These are phyloP conservation scores for Megalops cyprinoides DNA, from an alignment of 2,797 vertebrate genomes.

Conservation along the genomic window DNA sequence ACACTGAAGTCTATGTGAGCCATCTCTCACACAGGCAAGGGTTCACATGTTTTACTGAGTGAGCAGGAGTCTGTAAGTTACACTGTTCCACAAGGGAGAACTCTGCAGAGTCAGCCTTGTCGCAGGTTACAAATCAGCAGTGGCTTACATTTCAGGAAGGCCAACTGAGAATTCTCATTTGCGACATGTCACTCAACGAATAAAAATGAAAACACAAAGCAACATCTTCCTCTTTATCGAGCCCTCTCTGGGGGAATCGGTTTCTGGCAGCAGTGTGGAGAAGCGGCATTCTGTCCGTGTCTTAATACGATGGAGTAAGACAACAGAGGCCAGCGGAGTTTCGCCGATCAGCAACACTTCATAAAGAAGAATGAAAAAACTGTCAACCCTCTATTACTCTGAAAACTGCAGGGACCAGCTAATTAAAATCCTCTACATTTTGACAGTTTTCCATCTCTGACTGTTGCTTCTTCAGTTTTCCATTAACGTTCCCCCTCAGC, in stretches of 20 bases:
- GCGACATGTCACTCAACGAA: neutral
- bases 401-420: no score
- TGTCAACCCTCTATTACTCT: no score
- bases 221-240: neutral
- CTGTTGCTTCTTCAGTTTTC: neutral
- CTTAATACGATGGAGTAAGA: neutral
- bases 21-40: neutral
- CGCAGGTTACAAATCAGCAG: neutral
- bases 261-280: neutral
- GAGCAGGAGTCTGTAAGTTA: neutral
- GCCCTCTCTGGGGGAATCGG: neutral
- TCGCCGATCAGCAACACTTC: neutral
- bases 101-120: neutral
- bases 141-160: neutral
- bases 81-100: neutral
- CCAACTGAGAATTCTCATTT: neutral
- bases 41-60: neutral
- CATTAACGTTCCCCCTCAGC: neutral
- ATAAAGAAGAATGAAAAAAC: no score
- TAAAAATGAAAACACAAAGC: neutral
- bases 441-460: neutral
- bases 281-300: neutral
- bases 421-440: slow-evolving; percentile 4
- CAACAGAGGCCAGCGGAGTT: neutral
- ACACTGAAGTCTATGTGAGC: neutral